Base-by-base conservation (phyloP, 1,140 invertebrate species). In the Matsumurasca onukii region DNA sequence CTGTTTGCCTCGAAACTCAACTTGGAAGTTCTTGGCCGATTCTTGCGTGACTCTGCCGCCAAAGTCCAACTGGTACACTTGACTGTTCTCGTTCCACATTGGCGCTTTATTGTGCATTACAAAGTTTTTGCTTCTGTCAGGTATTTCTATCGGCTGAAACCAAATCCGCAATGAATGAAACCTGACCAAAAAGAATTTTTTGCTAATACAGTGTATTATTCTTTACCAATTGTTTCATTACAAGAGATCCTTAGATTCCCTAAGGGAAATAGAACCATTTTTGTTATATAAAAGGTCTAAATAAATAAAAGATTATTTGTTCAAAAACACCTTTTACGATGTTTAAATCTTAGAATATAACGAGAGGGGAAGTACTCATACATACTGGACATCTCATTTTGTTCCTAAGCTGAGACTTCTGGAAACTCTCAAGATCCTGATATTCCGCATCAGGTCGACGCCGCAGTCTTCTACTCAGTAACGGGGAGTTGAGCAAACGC, bases 1-100 rank as follows among this genome's bases (percentile, higher is more conserved):
- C 88, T 99, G 97, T 83, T 95, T 97, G 45, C 93, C 94, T 75
- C 94, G 87, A 77, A 97, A 97, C 81, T 99, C 97, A 65, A 99
- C 98, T 82, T 99, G 98, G 79, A 99, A 99, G 82, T 99, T 99
- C 81, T 99, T 99, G 1, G 98, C 98, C 2, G 97, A 98, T 79
- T 99, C 98, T 78, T 99, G 97, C 0, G 97, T 99, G 25, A 99
- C 98, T 74, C 98, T 84, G 15, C 97, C 98, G n/a, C 97, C 97
- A 84, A 99, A 99, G 82, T 99, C 98, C 20, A 99, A 83, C 77
- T 99, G 98, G 82, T 99, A 99, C 3, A 99, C 98, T 80, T 99
- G 97, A 77, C 93, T 97, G 77, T 94, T 93, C 80, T 99, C 98
- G 81, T 99, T 99, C 98, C 98, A 99, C 87, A 99, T 93, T 2